Conservation (phyloP, 1,140 invertebrate genomes). For the Portunus trituberculatus region DNA sequence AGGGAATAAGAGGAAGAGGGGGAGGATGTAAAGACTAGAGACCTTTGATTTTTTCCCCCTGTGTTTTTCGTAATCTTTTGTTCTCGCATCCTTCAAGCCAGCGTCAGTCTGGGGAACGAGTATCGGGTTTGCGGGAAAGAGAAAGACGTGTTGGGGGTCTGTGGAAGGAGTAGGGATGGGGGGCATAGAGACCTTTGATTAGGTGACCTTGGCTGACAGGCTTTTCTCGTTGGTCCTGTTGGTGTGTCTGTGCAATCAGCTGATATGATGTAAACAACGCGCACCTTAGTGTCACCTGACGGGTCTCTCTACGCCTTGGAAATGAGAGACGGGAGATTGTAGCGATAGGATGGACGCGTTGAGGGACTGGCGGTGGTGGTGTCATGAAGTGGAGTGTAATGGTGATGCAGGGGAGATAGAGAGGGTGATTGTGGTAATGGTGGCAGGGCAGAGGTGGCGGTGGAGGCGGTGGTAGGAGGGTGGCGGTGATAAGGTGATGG, state of each 20-base stretch:
- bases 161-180: no score
- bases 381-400: not conserved
- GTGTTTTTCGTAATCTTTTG: not conserved
- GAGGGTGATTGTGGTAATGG: not conserved
- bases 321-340: not conserved
- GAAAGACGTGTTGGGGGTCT: not conserved
- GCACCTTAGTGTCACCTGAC: not conserved
- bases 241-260: not conserved
- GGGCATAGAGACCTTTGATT: no score
- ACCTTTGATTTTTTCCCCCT: not conserved
- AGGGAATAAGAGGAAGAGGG: no score
- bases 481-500: constrained; percentile 11
- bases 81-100: not conserved
- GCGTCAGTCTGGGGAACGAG: not conserved
- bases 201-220: not conserved
- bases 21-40: no score
- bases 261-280: not conserved
- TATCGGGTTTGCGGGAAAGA: not conserved
- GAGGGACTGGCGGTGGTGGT: not conserved
- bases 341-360: not conserved
- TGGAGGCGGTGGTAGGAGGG: not conserved
- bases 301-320: not conserved
- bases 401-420: not conserved
- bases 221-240: not conserved
- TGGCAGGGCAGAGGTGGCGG: not conserved